Conservation (phyloP, 2,797 vertebrate species). For the Chaenodraco wilsoni region DNA sequence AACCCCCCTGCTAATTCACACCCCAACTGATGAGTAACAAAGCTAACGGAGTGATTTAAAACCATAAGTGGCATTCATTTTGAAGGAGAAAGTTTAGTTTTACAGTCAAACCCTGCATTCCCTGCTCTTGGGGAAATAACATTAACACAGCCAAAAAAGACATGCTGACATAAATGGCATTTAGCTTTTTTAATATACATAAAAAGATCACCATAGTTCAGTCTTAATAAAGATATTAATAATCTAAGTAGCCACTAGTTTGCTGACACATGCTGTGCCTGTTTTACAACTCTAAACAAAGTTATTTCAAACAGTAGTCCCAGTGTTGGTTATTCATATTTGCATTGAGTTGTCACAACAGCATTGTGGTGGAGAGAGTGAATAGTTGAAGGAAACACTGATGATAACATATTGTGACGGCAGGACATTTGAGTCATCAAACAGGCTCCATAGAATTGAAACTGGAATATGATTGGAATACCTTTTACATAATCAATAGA, state of each 20-base stretch:
- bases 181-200: too few relatives aligned
- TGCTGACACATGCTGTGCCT: neutral
- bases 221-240: neutral
- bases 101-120: neutral
- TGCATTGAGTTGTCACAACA: neutral
- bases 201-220: neutral
- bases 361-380: neutral
- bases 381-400: neutral
- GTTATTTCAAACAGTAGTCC: neutral
- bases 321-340: neutral
- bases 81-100: neutral
- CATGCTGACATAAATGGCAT: too few relatives aligned
- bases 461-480: neutral
- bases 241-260: neutral
- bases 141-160: too few relatives aligned
- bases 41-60: neutral
- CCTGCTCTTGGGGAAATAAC: neutral
- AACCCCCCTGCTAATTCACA: too few relatives aligned
- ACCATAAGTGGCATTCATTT: neutral
- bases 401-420: too few relatives aligned
- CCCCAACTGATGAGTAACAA: too few relatives aligned
- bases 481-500: neutral
- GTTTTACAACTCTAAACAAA: neutral
- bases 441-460: neutral
- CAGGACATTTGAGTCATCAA: neutral